phyloP scores from a whole-genome alignment of 2,888 invertebrate species.

The Drosophila ustulata region DNA sequence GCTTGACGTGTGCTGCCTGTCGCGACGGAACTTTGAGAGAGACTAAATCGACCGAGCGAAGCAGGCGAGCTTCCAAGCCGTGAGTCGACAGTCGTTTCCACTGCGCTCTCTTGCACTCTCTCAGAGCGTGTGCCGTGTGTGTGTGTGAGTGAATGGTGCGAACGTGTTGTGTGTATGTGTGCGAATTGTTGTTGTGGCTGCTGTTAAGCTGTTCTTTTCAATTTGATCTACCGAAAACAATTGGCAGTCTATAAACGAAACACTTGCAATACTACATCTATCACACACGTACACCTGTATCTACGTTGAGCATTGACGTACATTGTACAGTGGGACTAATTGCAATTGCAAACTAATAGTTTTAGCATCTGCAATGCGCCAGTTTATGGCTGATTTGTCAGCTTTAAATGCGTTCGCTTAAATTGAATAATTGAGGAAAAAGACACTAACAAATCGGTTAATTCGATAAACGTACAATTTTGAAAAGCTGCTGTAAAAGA shows the following conservation, averaged over 20 bases:
- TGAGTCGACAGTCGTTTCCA: constrained; percentile 33
- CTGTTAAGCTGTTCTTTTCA: constrained; percentile 62
- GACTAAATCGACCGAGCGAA: constrained; percentile 55
- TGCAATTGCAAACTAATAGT: constrained; percentile 24
- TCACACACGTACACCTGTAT: constrained; percentile 40
- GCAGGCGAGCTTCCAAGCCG: constrained; percentile 49
- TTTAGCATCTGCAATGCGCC: constrained; percentile 29
- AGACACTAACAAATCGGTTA: constrained; percentile 23
- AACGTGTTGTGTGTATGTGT: constrained; percentile 5
- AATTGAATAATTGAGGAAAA: constrained; percentile 63
- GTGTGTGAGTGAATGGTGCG: constrained; percentile 13
- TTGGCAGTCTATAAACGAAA: constrained; percentile 54
- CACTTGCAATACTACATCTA: constrained; percentile 51
- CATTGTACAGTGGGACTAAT: constrained; percentile 57
- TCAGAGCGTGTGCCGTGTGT: constrained; percentile 14
- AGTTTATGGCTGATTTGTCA: constrained; percentile 34
- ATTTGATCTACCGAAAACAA: constrained; percentile 66
- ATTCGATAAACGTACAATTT: constrained; percentile 18
- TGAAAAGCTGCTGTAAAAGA: constrained; percentile 39
- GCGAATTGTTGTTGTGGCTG: constrained; percentile 37
- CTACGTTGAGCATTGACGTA: constrained; percentile 40
- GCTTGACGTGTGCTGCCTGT: constrained; percentile 38
- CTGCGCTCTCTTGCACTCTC: constrained; percentile 11
- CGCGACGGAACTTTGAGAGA: constrained; percentile 73
- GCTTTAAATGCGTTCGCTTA: constrained; percentile 47